A percentile compares a stretch with the other conserved stretches of the same genome.
Evolutionary conservation across 2,113 vertebrate species (phyloP).

Genomic region (Siniperca knerii): DNA sequence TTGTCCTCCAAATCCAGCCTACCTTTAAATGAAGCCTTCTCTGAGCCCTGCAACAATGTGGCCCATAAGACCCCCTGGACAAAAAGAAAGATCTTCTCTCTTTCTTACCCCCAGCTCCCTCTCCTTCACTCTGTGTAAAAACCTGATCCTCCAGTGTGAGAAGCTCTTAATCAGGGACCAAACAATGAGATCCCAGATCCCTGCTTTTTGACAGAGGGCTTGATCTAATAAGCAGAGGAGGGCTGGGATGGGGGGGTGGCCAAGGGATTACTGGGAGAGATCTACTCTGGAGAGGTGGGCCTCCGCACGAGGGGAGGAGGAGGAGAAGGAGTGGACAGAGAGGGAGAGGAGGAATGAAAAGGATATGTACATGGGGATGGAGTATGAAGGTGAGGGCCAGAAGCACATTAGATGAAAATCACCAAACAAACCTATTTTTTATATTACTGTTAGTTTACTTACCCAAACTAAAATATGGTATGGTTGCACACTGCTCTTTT

Average conservation of each 20-base stretch:
- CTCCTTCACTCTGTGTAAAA: constrained; percentile 59
- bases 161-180: constrained; percentile 86
- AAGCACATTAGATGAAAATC: not conserved
- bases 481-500: no score
- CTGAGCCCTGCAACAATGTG: constrained; percentile 79
- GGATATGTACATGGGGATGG: not conserved
- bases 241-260: constrained; percentile 21
- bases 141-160: constrained; percentile 78
- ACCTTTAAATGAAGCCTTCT: constrained; percentile 73
- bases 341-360: not conserved
- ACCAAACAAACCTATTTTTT: no score
- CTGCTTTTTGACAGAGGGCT: constrained; percentile 72
- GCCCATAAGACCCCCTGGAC: constrained; percentile 68
- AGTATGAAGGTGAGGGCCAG: not conserved
- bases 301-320: not conserved
- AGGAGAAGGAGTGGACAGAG: constrained; percentile 8
- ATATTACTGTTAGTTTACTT: no score
- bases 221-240: constrained; percentile 82
- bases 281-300: constrained; percentile 61
- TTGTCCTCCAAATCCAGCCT: constrained; percentile 76
- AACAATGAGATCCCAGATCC: constrained; percentile 82
- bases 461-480: no score
- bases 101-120: constrained; percentile 55
- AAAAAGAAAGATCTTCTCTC: constrained; percentile 68
- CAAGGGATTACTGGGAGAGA: constrained; percentile 80